Conservation (phyloP, 2,113 vertebrate genomes). For the Salminus brasiliensis region DNA sequence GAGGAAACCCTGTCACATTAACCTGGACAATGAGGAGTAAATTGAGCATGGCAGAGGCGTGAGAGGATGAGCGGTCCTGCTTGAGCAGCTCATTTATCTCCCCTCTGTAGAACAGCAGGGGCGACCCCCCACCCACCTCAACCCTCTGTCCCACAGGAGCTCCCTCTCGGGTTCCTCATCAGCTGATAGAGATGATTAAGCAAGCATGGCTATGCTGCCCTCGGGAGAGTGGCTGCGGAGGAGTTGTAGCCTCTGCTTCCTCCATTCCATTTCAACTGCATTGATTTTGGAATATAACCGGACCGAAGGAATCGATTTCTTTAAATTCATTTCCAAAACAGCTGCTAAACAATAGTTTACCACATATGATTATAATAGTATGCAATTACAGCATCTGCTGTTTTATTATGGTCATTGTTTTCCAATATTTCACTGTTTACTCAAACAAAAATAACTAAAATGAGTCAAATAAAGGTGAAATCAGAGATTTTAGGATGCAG, state of each 20-base stretch:
- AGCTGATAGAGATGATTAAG: constrained; percentile 29
- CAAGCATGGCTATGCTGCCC: background rate
- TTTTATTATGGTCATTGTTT: too few species aligned
- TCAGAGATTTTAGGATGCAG: background rate
- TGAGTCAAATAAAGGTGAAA: background rate
- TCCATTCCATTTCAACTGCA: background rate
- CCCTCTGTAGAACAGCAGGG: constrained; percentile 35
- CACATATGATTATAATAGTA: too few species aligned
- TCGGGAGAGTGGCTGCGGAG: background rate
- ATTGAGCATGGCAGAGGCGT: constrained; percentile 58
- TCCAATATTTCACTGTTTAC: too few species aligned
- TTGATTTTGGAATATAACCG: too few species aligned
- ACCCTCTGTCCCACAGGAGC: background rate
- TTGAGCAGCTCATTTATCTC: constrained; percentile 55
- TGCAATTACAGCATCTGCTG: too few species aligned
- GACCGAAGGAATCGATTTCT: too few species aligned
- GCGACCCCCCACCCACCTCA: constrained; percentile 1
- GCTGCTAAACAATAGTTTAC: too few species aligned
- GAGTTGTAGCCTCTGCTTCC: background rate
- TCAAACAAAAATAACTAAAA: background rate
- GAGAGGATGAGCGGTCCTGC: constrained; percentile 52
- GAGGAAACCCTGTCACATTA: constrained; percentile 61
- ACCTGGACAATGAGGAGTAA: constrained; percentile 44
- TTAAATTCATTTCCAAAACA: too few species aligned
- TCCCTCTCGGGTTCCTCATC: constrained; percentile 1